These are phyloP conservation scores for Lacerta bilineata DNA, from an alignment of 2,797 vertebrate species.

Conservation along the genomic window DNA sequence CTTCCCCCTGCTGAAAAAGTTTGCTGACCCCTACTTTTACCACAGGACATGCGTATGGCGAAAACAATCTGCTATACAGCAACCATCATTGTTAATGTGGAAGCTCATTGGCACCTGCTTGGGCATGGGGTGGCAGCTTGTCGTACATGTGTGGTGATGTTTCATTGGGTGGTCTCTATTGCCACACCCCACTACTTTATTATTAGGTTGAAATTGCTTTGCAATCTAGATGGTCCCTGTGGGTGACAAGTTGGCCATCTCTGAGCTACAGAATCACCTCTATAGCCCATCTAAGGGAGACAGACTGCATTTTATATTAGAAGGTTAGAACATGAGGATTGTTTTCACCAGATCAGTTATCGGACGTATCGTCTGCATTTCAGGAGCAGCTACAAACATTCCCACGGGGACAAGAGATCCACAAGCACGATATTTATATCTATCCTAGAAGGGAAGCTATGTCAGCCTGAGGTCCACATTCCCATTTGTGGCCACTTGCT, in stretches of 20 bases:
- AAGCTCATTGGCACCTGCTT: too few relatives aligned
- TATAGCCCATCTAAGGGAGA: not conserved
- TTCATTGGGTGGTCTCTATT: too few relatives aligned
- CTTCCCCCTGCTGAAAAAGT: too few relatives aligned
- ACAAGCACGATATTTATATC: not conserved
- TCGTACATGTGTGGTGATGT: too few relatives aligned
- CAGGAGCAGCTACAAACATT: not conserved
- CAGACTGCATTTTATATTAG: conserved; percentile 9
- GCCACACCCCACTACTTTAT: too few relatives aligned
- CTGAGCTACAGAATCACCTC: not conserved
- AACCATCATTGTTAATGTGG: too few relatives aligned
- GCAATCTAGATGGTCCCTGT: not conserved
- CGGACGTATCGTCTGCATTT: not conserved
- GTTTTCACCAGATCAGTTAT: not conserved
- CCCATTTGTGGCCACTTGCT: too few relatives aligned
- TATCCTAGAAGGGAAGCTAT: not conserved
- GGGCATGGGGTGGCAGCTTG: too few relatives aligned
- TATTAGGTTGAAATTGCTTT: not conserved
- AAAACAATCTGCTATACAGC: too few relatives aligned
- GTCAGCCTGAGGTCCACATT: too few relatives aligned
- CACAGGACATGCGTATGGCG: too few relatives aligned
- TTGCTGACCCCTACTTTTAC: too few relatives aligned
- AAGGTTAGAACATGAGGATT: conserved; percentile 14
- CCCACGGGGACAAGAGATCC: not conserved
- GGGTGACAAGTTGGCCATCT: not conserved